Evolutionary conservation across 2,113 vertebrate genomes (phyloP).

Genomic region (Hipposideros armiger): DNA sequence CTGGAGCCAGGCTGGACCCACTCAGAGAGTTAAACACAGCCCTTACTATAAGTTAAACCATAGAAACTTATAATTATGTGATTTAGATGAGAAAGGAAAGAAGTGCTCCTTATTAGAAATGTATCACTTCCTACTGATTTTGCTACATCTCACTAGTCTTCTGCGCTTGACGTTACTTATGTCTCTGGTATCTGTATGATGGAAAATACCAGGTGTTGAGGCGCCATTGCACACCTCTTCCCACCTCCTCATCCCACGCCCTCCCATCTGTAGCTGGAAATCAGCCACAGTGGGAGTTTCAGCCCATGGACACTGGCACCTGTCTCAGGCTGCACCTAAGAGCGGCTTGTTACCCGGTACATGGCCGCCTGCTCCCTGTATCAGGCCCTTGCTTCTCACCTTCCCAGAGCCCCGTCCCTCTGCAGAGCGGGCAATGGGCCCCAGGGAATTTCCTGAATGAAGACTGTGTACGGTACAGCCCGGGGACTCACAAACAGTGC

Average conservation of each 20-base stretch:
- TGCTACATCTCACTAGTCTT: fast-evolving
- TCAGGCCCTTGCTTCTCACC: not conserved
- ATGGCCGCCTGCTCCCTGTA: not conserved
- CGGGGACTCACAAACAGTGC: not conserved
- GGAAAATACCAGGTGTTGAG: fast-evolving
- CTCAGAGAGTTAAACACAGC: not conserved
- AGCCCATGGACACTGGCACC: not conserved
- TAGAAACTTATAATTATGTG: too few species aligned
- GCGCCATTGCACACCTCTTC: too few species aligned
- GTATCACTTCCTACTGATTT: not conserved
- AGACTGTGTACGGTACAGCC: fast-evolving
- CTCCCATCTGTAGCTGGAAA: fast-evolving
- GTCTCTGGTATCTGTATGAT: fast-evolving
- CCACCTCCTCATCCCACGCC: not conserved
- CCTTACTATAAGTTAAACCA: not conserved
- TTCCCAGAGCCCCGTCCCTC: fast-evolving
- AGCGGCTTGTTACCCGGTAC: not conserved
- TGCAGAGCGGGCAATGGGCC: not conserved
- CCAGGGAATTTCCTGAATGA: fast-evolving
- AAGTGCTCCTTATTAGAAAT: not conserved
- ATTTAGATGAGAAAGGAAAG: not conserved
- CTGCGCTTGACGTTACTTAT: fast-evolving
- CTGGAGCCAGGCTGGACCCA: not conserved
- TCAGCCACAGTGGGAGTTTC: not conserved
- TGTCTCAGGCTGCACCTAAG: not conserved